A percentile compares a stretch with the other conserved stretches of the same genome.
phyloP scores from a whole-genome alignment of 2,888 invertebrate species.

The Chrysolina haemoptera region DNA sequence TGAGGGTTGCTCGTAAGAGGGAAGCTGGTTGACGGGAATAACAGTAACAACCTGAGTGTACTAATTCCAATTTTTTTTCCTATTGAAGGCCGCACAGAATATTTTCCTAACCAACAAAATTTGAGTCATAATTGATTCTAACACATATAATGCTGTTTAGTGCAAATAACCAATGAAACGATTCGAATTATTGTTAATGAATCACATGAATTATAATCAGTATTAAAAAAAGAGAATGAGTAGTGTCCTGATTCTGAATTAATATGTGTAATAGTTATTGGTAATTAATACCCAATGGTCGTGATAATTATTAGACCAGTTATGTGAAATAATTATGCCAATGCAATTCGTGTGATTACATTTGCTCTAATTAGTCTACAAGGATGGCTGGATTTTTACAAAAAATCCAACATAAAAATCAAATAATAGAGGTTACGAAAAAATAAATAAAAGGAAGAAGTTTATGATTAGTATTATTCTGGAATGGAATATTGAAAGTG shows the following conservation, averaged over 20 bases:
- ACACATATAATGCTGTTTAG: no score
- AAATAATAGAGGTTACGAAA: not conserved
- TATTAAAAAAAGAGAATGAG: not conserved
- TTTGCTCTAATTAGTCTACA: not conserved
- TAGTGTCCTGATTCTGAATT: not conserved
- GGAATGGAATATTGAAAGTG: no score
- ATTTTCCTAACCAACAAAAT: no score
- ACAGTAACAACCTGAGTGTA: no score
- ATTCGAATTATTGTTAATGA: not conserved
- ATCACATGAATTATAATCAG: not conserved
- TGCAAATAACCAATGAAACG: no score
- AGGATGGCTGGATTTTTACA: not conserved
- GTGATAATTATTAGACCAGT: not conserved
- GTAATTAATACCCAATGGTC: not conserved
- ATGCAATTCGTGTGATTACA: not conserved
- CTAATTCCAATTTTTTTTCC: no score
- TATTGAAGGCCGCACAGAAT: no score
- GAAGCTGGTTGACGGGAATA: no score
- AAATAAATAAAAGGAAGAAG: not conserved
- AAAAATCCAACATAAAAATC: not conserved
- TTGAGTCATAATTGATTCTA: no score
- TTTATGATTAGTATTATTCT: no score
- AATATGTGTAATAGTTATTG: conserved; percentile 4
- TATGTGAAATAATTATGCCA: not conserved
- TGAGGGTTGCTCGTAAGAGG: no score